Evolutionary conservation across 2,888 invertebrate genomes (phyloP).

Genomic region (Norana najaformis): DNA sequence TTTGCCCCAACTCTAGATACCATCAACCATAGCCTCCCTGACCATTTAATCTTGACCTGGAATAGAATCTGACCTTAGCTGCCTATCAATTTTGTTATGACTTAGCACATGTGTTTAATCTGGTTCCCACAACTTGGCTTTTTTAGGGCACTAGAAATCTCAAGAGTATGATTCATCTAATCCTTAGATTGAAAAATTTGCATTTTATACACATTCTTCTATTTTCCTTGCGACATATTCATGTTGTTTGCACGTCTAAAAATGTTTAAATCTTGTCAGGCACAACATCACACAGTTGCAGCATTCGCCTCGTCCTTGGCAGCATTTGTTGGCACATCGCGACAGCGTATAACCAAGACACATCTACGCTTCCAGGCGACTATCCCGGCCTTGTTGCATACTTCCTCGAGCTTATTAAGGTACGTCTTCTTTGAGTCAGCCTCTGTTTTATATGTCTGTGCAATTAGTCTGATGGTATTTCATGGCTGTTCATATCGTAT

Average conservation of each 20-base stretch:
- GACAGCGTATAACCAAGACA: conserved; percentile 36
- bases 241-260: not conserved
- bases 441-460: not conserved
- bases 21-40: too few relatives aligned
- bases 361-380: conserved; percentile 42
- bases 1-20: too few relatives aligned
- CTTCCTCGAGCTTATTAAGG: conserved; percentile 45
- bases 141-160: too few relatives aligned
- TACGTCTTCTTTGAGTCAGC: conserved; percentile 29
- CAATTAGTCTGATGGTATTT: not conserved
- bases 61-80: too few relatives aligned
- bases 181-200: too few relatives aligned
- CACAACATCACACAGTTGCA: conserved; percentile 46
- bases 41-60: too few relatives aligned
- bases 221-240: not conserved
- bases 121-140: too few relatives aligned
- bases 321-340: conserved; percentile 47
- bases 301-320: conserved; percentile 45
- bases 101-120: too few relatives aligned
- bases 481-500: not conserved
- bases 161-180: too few relatives aligned
- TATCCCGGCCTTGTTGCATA: conserved; percentile 42
- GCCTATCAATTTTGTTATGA: too few relatives aligned
- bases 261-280: conserved; percentile 39
- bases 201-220: not conserved